Evolutionary conservation across 2,888 invertebrate species (phyloP).

Genomic region (Morinoia aosen): DNA sequence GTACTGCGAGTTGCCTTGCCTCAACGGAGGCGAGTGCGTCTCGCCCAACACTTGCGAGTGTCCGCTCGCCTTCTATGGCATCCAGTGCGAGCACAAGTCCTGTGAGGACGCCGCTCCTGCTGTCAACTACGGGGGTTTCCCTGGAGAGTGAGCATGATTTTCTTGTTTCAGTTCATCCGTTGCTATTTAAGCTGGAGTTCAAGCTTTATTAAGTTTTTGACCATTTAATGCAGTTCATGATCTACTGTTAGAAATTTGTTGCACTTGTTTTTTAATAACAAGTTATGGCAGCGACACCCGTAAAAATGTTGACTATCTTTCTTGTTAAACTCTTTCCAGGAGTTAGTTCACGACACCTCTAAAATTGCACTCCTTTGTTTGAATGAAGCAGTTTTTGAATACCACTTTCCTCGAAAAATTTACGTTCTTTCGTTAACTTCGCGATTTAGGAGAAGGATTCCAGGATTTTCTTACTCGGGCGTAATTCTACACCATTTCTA

Average conservation of each 20-base stretch:
- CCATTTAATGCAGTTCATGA: too few relatives aligned
- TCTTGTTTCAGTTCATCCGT: too few relatives aligned
- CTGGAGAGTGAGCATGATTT: conserved; percentile 6
- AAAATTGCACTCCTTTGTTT: too few relatives aligned
- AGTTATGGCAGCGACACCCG: too few relatives aligned
- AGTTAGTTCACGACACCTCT: too few relatives aligned
- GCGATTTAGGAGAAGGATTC: background rate
- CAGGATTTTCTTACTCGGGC: background rate
- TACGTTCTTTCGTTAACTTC: background rate
- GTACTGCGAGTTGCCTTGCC: background rate
- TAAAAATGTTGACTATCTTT: too few relatives aligned
- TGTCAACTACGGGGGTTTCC: background rate
- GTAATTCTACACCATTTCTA: background rate
- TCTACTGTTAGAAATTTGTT: too few relatives aligned
- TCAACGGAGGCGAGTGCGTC: conserved; percentile 24
- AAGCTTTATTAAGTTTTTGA: too few relatives aligned
- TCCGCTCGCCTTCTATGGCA: background rate
- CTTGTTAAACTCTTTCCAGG: too few relatives aligned
- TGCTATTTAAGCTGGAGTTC: too few relatives aligned
- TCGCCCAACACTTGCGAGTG: conserved; percentile 9
- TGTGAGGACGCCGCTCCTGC: background rate
- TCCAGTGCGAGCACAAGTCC: background rate
- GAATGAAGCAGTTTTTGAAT: too few relatives aligned
- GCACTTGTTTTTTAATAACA: too few relatives aligned
- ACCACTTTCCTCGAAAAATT: background rate